A percentile compares a stretch with the other conserved stretches of the same genome.
phyloP scores from a whole-genome alignment of 2,113 vertebrate species.

The Eulemur macaco region DNA sequence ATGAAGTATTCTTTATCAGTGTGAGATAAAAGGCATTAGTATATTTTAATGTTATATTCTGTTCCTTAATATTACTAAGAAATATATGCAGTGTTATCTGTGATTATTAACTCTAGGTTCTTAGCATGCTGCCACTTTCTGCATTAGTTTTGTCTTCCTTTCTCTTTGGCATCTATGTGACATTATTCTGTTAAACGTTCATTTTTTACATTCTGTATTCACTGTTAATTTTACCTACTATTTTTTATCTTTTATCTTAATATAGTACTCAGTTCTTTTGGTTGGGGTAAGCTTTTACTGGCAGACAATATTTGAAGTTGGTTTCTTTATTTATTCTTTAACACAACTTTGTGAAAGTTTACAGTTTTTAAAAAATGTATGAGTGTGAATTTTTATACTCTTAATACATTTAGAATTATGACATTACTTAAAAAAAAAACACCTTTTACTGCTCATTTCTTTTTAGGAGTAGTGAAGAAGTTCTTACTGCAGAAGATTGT shows the following conservation, averaged over 20 bases:
- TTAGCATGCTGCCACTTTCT: not conserved
- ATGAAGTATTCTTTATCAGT: not conserved
- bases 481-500: slow-evolving; percentile 98
- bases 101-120: slow-evolving; percentile 21
- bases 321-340: not conserved
- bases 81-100: not conserved
- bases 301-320: not conserved
- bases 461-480: slow-evolving; percentile 96
- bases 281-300: not conserved
- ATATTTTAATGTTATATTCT: not conserved
- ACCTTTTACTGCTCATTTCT: slow-evolving; percentile 20
- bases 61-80: slow-evolving; percentile 12
- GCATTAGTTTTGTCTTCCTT: not conserved
- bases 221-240: slow-evolving; percentile 15
- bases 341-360: slow-evolving; percentile 1
- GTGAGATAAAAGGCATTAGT: not conserved
- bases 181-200: not conserved
- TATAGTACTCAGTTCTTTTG: slow-evolving; percentile 10
- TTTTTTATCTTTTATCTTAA: slow-evolving; percentile 22
- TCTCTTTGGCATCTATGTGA: not conserved
- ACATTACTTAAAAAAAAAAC: not conserved
- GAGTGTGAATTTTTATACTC: not conserved
- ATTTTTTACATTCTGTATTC: not conserved
- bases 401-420: not conserved
- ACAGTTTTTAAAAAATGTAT: slow-evolving; percentile 11